Conservation (phyloP, 2,113 vertebrate species). For the Oncorhynchus kisutch region DNA sequence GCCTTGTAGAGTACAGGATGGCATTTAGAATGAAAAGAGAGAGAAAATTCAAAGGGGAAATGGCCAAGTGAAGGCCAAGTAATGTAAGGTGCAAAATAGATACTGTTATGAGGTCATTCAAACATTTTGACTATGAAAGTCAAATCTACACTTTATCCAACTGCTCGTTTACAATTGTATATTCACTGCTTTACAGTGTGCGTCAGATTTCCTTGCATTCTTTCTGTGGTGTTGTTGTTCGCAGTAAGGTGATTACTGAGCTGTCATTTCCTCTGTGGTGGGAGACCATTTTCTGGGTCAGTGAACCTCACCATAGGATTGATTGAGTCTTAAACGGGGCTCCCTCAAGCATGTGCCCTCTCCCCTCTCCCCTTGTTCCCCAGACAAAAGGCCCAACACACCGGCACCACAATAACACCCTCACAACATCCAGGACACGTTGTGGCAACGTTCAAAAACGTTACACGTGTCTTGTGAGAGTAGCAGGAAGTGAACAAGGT, state of each 20-base stretch:
- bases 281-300: slow-evolving; percentile 91
- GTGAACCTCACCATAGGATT: slow-evolving; percentile 82
- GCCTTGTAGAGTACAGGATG: no score
- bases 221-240: slow-evolving; percentile 44
- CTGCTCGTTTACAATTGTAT: slow-evolving; percentile 4
- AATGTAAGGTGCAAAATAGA: no score
- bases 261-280: slow-evolving; percentile 87
- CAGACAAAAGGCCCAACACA: slow-evolving; percentile 42
- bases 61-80: no score
- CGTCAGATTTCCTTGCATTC: slow-evolving; percentile 42
- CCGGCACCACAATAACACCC: slow-evolving; percentile 23
- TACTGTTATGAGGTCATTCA: no score
- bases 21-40: no score
- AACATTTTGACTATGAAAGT: not conserved
- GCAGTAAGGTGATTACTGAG: slow-evolving; percentile 63
- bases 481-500: not conserved
- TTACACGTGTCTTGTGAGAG: not conserved
- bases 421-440: slow-evolving; percentile 26
- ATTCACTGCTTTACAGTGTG: not conserved
- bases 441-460: not conserved
- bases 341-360: slow-evolving; percentile 63
- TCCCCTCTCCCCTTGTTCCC: slow-evolving; percentile 34
- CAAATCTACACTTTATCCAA: not conserved
- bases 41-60: no score
- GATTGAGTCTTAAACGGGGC: slow-evolving; percentile 81